A percentile compares a stretch with the other conserved stretches of the same genome.
These are phyloP conservation scores for Gopherus evgoodei DNA, from an alignment of 2,113 vertebrate species.

Conservation along the genomic window DNA sequence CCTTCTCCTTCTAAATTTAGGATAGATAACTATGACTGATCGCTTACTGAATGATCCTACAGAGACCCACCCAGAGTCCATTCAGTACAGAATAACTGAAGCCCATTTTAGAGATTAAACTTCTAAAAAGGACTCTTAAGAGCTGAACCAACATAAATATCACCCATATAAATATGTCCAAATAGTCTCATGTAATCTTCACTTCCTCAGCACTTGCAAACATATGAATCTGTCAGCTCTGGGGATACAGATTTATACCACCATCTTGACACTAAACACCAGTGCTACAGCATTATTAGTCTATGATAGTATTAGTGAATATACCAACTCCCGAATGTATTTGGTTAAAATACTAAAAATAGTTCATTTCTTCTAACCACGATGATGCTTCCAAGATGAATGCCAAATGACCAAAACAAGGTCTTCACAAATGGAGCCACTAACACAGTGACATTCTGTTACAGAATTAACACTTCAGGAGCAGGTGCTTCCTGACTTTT, in stretches of 20 bases:
- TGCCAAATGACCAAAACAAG: not conserved
- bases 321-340: not conserved
- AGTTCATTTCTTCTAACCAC: not conserved
- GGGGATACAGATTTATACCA: not conserved
- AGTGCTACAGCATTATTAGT: not conserved
- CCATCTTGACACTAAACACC: not conserved
- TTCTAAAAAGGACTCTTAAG: not conserved
- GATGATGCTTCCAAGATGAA: not conserved
- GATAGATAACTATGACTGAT: not conserved
- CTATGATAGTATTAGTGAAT: not conserved
- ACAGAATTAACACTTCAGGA: not conserved
- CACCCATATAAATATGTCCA: not conserved
- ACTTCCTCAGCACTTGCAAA: not conserved
- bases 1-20: conserved; percentile 22
- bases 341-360: conserved; percentile 20
- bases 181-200: not conserved
- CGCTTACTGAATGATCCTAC: not conserved
- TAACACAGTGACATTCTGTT: not conserved
- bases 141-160: not conserved
- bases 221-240: rapidly evolving
- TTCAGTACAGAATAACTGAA: conserved; percentile 3
- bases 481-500: not conserved
- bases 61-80: not conserved
- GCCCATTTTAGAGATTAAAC: not conserved
- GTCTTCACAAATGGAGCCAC: rapidly evolving